Base-by-base conservation (phyloP, 2,888 invertebrate species). In the Mechanitis messenoides region DNA sequence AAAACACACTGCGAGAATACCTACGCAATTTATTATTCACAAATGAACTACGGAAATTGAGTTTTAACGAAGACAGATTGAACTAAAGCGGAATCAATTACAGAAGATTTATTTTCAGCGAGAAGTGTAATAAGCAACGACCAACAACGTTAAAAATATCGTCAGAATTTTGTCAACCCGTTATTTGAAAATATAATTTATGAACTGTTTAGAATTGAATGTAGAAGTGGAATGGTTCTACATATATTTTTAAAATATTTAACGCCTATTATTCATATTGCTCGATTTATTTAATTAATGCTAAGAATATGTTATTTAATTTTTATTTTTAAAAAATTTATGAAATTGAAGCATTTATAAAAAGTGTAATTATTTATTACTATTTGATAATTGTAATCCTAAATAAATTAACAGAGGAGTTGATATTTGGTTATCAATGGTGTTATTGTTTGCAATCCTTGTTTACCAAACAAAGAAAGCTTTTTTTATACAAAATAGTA, bases 51-150 rank as follows among this genome's bases (percentile, higher is more conserved):
- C 77, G 83, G 84, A 86, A 86, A 88, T 88, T 85, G 87, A 82
- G 85, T 86, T 88, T 87, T 87, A 87, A 88, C 87, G 86, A 88
- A 87, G 87, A 87, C 87, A 87, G 87, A 88, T 87, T 87, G 85
- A 85, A 88, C 84, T 85, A 84, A 86, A 87, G 84, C 86, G 79
- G 83, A 88, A 87, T 87, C 87, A 88, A 87, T 89, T 89, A 87
- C 81, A 81, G 80, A 78, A 85, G 87, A 86, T 86, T 88, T 87
- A 86, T 56, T 85, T 85, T 82, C 42, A 80, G 80, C 76, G 81
- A 79, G 80, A 79, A 82, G 85, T 85, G 85, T 84, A 85, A 84
- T 84, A 86, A 86, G 83, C 85, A 82, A 84, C 81, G 84, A 81
- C 75, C 79, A 80, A 79, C 75, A 31, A 50, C 11, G 50, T 2